These are phyloP conservation scores for Hylaeus volcanicus DNA, from an alignment of 1,140 invertebrate species.

Conservation along the genomic window DNA sequence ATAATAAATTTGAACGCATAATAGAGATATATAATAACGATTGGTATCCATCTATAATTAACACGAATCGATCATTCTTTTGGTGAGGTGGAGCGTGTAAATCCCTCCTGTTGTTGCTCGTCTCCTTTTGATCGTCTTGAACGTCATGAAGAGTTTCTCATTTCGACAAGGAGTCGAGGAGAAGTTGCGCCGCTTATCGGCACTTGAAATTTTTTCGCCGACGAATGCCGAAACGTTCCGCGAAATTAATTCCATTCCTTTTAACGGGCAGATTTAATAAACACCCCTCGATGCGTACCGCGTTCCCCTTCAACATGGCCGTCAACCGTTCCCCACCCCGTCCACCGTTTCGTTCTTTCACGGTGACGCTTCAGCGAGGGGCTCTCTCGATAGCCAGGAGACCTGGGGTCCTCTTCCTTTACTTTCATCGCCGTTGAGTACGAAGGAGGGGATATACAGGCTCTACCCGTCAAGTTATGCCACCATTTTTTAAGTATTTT, in stretches of 20 bases:
- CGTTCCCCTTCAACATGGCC: constrained; percentile 48
- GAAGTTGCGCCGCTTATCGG: constrained; percentile 25
- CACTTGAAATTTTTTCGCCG: constrained; percentile 39
- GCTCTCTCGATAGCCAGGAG: constrained; percentile 6
- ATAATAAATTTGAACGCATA: too few relatives aligned
- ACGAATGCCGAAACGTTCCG: constrained; percentile 49
- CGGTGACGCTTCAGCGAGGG: constrained; percentile 29
- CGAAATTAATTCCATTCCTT: constrained; percentile 62
- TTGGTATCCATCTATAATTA: not conserved
- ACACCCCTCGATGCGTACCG: constrained; percentile 48
- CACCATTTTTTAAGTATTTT: not conserved
- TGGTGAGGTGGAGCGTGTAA: constrained; percentile 1
- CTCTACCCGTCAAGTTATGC: too few relatives aligned
- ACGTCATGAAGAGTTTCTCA: constrained; percentile 4
- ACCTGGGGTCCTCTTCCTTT: not conserved
- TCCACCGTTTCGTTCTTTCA: constrained; percentile 41
- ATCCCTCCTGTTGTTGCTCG: constrained; percentile 4
- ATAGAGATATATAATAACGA: too few relatives aligned
- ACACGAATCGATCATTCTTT: constrained; percentile 18
- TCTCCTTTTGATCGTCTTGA: constrained; percentile 22
- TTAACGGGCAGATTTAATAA: constrained; percentile 66
- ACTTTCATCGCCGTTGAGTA: too few relatives aligned
- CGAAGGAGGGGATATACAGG: too few relatives aligned
- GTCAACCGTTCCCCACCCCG: constrained; percentile 10
- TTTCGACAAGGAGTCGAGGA: constrained; percentile 39